Evolutionary conservation across 2,113 vertebrate species (phyloP).

Genomic region (Centrocercus urophasianus): DNA sequence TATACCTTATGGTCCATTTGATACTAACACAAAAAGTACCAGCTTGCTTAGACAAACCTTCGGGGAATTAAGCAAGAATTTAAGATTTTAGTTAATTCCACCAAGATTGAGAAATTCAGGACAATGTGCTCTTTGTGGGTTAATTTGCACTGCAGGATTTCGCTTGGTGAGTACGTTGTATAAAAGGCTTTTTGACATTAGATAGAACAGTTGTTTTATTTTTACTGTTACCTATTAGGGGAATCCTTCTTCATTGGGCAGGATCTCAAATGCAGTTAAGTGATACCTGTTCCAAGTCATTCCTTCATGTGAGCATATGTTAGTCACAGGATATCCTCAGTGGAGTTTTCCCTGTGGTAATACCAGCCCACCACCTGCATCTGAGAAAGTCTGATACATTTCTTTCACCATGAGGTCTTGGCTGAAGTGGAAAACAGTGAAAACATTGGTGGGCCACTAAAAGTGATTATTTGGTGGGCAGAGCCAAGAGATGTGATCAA

Average conservation of each 20-base stretch:
- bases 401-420: not conserved
- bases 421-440: not conserved
- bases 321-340: not conserved
- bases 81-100: not conserved
- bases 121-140: not conserved
- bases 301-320: not conserved
- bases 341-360: not conserved
- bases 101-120: not conserved
- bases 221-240: not conserved
- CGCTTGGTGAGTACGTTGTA: not conserved
- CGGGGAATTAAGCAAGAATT: accelerated
- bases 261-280: not conserved
- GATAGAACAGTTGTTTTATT: not conserved
- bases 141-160: not conserved
- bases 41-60: not conserved
- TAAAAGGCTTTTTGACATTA: not conserved
- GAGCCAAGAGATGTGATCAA: not conserved
- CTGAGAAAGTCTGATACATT: not conserved
- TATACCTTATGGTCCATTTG: not conserved
- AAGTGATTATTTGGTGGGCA: not conserved
- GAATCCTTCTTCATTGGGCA: not conserved
- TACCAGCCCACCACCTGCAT: not conserved
- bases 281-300: not conserved
- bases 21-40: not conserved
- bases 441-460: not conserved